These are phyloP conservation scores for Oscarella lobularis DNA, from an alignment of 37 sponge, comb jelly and placozoan genomes.

Conservation along the genomic window DNA sequence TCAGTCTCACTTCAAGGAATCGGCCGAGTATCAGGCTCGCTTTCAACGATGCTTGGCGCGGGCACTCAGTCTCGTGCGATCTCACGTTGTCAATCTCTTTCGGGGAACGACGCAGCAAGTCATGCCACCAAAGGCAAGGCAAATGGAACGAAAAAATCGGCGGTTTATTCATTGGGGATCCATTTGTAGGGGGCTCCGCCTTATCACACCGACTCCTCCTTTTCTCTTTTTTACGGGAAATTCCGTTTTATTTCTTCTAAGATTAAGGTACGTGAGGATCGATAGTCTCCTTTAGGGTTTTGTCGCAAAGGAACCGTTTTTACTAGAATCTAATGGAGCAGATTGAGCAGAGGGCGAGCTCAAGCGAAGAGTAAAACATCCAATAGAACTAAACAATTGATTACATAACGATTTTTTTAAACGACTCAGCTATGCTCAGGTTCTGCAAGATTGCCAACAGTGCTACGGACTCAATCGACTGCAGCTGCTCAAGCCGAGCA, in stretches of 20 bases:
- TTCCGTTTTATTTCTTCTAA: constrained; percentile 64
- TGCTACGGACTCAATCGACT: constrained; percentile 65
- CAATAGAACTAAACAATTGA: not conserved
- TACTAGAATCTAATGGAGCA: constrained; percentile 61
- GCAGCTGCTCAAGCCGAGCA: constrained; percentile 40
- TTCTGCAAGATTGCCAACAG: constrained; percentile 83
- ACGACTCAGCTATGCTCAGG: constrained; percentile 51
- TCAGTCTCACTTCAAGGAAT: constrained; percentile 91
- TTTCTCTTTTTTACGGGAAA: constrained; percentile 60
- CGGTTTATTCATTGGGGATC: no score
- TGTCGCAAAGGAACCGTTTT: no score
- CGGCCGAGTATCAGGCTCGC: constrained; percentile 68
- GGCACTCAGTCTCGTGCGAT: constrained; percentile 63
- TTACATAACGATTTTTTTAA: no score
- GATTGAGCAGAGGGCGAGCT: constrained; percentile 47
- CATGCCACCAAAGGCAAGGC: no score
- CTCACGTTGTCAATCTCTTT: constrained; percentile 49
- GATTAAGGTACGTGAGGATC: constrained; percentile 45
- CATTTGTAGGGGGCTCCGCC: not conserved
- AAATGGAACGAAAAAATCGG: no score
- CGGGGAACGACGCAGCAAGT: constrained; percentile 41
- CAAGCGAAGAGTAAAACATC: constrained; percentile 42
- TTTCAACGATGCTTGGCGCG: constrained; percentile 70
- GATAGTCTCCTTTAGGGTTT: no score
- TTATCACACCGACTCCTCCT: not conserved